Conservation (phyloP, 2,888 invertebrate species). For the Acanthopleura granulata region DNA sequence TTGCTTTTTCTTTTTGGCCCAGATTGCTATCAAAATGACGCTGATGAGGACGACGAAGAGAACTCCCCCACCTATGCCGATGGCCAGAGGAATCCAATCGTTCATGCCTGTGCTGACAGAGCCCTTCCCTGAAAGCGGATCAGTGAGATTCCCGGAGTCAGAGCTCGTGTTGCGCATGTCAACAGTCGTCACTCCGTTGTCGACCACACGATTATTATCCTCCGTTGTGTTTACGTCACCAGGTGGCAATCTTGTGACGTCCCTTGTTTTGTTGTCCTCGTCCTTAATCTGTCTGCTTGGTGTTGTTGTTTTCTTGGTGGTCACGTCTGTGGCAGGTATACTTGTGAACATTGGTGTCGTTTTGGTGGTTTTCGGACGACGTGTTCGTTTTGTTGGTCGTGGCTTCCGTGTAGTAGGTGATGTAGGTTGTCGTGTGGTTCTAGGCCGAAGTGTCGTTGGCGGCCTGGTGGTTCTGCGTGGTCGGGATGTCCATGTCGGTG, state of each 20-base stretch:
- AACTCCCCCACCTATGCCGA: neutral
- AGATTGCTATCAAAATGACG: neutral
- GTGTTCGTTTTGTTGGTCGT: conserved; percentile 17
- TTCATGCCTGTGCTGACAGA: neutral
- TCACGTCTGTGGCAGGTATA: too few species aligned
- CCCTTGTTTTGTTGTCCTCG: too few species aligned
- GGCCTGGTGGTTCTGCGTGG: neutral
- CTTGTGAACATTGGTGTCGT: conserved; percentile 1
- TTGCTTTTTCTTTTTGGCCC: neutral
- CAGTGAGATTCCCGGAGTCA: neutral
- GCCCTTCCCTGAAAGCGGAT: neutral
- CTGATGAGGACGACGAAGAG: neutral
- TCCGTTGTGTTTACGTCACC: too few species aligned
- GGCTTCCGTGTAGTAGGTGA: conserved; percentile 2
- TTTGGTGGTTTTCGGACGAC: neutral
- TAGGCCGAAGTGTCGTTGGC: conserved; percentile 20
- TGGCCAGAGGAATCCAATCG: neutral
- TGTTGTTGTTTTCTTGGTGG: too few species aligned
- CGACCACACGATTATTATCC: too few species aligned
- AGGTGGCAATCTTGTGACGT: too few species aligned
- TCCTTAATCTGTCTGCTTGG: too few species aligned
- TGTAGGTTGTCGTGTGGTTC: conserved; percentile 21
- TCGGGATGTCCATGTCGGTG: neutral
- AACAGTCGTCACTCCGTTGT: too few species aligned
- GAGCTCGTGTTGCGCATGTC: too few species aligned